Percentiles rank a stretch among this genome's conserved stretches.
phyloP scores from a whole-genome alignment of 1,140 invertebrate genomes.

The Carposina sasakii region DNA sequence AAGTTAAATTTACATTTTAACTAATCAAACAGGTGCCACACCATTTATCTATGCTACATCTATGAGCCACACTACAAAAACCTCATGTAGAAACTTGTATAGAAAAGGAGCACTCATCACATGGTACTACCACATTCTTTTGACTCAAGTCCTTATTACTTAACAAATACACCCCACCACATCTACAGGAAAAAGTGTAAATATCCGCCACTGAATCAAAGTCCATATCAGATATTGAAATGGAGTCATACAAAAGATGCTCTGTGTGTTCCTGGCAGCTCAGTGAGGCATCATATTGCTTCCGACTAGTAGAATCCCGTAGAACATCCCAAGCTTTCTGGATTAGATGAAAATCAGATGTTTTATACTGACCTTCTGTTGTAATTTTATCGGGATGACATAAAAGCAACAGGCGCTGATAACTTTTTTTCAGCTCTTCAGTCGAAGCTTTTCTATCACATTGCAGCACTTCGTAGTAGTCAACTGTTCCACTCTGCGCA shows the following conservation, averaged over 20 bases:
- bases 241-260: slow-evolving; percentile 73
- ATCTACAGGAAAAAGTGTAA: slow-evolving; percentile 76
- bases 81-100: slow-evolving; percentile 53
- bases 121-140: slow-evolving; percentile 71
- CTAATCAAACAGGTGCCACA: neutral
- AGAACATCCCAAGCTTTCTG: slow-evolving; percentile 78
- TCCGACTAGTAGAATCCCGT: slow-evolving; percentile 68
- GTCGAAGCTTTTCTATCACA: slow-evolving; percentile 69
- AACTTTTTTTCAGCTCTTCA: slow-evolving; percentile 77
- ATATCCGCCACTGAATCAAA: slow-evolving; percentile 44
- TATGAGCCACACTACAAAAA: neutral
- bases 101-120: slow-evolving; percentile 79
- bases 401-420: slow-evolving; percentile 73
- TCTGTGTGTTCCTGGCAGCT: slow-evolving; percentile 72
- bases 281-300: slow-evolving; percentile 74
- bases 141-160: slow-evolving; percentile 54
- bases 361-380: slow-evolving; percentile 12
- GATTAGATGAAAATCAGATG: slow-evolving; percentile 71
- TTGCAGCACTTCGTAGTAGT: slow-evolving; percentile 76
- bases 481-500: slow-evolving; percentile 14
- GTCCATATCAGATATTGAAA: slow-evolving; percentile 70
- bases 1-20: neutral
- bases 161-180: slow-evolving; percentile 76
- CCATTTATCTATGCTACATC: slow-evolving; percentile 2
- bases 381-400: slow-evolving; percentile 78